These are phyloP conservation scores for Acanthisitta chloris DNA, from an alignment of 2,113 vertebrate genomes.

Conservation along the genomic window DNA sequence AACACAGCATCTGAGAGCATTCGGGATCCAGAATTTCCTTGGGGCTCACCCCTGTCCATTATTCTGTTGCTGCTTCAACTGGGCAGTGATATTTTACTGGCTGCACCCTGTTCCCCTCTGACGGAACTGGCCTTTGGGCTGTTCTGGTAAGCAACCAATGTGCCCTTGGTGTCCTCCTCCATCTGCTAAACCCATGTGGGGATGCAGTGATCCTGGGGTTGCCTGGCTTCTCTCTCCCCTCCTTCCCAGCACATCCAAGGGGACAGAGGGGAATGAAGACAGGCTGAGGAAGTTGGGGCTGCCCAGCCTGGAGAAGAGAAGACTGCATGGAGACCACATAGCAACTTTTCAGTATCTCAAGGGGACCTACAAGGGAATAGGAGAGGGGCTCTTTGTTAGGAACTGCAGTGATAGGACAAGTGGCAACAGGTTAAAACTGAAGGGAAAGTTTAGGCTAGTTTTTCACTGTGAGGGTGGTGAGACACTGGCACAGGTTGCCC, in stretches of 20 bases:
- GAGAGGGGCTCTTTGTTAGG: no score
- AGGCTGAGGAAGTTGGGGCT: no score
- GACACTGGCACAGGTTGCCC: no score
- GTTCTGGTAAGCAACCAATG: background rate
- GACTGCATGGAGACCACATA: no score
- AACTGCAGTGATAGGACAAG: no score
- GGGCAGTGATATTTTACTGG: slow-evolving; percentile 43
- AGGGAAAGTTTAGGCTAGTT: no score
- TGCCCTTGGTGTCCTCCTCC: background rate
- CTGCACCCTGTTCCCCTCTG: background rate
- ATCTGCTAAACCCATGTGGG: background rate
- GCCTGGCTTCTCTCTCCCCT: background rate
- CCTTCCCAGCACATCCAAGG: background rate
- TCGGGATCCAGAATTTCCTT: slow-evolving; percentile 23
- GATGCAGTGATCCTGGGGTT: background rate
- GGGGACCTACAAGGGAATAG: no score
- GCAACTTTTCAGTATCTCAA: no score
- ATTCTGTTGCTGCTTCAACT: background rate
- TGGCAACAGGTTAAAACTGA: no score
- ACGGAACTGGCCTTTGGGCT: background rate
- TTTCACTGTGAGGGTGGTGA: no score
- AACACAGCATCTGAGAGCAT: background rate
- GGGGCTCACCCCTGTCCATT: slow-evolving; percentile 43
- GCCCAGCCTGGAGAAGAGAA: no score
- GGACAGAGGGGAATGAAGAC: background rate